Evolutionary conservation across 2,888 invertebrate species (phyloP), one percentile per base, ranked within the genome.

Genomic region (Craniophora ligustri): DNA sequence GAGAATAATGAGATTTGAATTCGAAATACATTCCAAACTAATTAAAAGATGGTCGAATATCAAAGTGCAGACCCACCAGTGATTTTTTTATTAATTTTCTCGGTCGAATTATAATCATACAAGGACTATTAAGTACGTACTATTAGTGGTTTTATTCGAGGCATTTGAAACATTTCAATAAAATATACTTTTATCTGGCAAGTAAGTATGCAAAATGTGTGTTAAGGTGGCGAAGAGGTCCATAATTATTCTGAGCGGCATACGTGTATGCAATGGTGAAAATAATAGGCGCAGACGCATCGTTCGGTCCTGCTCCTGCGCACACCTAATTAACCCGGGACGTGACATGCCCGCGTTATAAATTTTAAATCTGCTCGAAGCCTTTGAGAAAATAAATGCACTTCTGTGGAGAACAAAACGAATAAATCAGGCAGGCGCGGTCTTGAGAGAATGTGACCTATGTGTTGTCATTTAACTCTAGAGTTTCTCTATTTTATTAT

Each of bases 251-350:
- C 82, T 76, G 79, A 78, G 76, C 79, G 71, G 79, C 68, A 75
- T 77, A 75, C 75, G 71, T 69, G 77, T 76, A 75, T 73, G 77
- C 75, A 82, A 75, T 77, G 72, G 75, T 78, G 76, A 72, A 84
- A 84, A 85, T 85, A 87, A 86, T 84, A 87, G 85, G 70, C 73
- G 56, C 60, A 26, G 59, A 58, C 57, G 68, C 75, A 64, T 57
- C 61, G 62, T 26, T 75, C 76, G 82, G 80, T 68, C 67, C 76
- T 80, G 83, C 77, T 72, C 68, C 77, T 71, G 76, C 55, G 78
- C 85, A 82, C 88, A 83, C 88, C 89, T 90, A 89, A 91, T 90
- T 91, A 91, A 89, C 88, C 85, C 75, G 78, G 74, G 85, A 88
- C 88, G 88, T 89, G 89, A 90, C 87, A 87, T 83, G 78, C 84